These are phyloP conservation scores for Drosophila sp. DNA, from an alignment of 1,140 invertebrate genomes.

Conservation along the genomic window DNA sequence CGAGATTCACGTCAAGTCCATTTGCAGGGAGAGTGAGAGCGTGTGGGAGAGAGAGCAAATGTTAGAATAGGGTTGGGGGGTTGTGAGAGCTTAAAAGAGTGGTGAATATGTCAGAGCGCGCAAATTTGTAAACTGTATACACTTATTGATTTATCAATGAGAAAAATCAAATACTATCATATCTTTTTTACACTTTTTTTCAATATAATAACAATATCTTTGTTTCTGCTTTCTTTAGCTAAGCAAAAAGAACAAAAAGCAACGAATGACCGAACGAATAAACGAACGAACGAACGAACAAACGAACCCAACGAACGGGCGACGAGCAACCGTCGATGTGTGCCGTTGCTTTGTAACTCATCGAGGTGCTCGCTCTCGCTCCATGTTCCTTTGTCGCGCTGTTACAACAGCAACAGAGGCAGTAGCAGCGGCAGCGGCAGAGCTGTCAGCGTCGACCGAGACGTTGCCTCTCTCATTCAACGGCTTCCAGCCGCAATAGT, in stretches of 20 bases:
- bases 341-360: conserved; percentile 74
- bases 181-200: conserved; percentile 5
- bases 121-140: conserved; percentile 27
- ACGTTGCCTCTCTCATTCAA: conserved; percentile 14
- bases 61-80: conserved; percentile 17
- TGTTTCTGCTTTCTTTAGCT: background rate
- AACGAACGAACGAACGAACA: conserved; percentile 41
- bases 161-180: conserved; percentile 8
- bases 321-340: conserved; percentile 71
- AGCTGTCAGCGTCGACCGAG: background rate
- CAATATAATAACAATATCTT: conserved; percentile 5
- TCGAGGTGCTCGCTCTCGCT: conserved; percentile 56
- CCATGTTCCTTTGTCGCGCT: conserved; percentile 18
- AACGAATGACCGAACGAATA: conserved; percentile 30
- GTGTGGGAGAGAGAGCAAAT: conserved; percentile 12
- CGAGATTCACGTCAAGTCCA: conserved; percentile 23
- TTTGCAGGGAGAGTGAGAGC: conserved; percentile 1
- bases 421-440: conserved; percentile 22
- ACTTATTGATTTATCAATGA: conserved; percentile 69
- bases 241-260: conserved; percentile 22
- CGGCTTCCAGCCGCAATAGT: conserved; percentile 42
- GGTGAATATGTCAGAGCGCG: conserved; percentile 62
- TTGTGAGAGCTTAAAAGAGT: conserved; percentile 37
- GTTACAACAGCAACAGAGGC: conserved; percentile 20
- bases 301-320: conserved; percentile 46